Conservation (phyloP, 2,797 vertebrate species). For the Sebastes hubbsi region DNA sequence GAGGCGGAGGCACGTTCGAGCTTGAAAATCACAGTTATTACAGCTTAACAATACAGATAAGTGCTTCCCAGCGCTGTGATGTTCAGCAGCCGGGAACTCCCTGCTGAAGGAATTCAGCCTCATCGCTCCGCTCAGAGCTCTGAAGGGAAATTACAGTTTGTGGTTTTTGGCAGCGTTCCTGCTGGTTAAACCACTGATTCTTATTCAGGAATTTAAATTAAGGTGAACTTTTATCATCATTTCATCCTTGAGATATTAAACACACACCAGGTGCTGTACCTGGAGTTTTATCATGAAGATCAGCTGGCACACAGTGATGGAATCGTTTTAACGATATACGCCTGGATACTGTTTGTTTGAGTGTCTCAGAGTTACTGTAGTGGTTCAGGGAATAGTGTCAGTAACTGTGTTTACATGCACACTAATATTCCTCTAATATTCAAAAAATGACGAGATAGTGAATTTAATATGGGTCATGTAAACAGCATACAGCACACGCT, state of each 20-base stretch:
- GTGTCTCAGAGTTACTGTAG: neutral
- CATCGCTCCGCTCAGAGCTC: neutral
- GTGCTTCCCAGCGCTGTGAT: neutral
- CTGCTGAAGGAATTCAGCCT: neutral
- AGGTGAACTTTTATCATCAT: neutral
- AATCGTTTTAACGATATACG: neutral
- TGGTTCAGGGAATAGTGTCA: neutral
- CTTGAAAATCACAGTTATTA: constrained; percentile 28
- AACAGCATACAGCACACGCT: neutral
- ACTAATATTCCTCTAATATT: neutral
- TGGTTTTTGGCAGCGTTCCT: neutral
- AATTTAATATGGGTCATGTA: neutral
- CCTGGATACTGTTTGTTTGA: neutral
- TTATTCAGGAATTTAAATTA: neutral
- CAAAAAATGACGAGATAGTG: neutral
- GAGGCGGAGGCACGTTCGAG: constrained; percentile 21
- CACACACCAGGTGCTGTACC: neutral
- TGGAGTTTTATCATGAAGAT: neutral
- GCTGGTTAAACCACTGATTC: neutral
- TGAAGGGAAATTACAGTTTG: constrained; percentile 14
- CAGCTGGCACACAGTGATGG: neutral
- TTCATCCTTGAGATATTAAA: neutral
- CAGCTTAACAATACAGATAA: neutral
- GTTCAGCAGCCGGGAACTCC: neutral
- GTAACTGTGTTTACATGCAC: neutral